A percentile compares a stretch with the other conserved stretches of the same genome.
Evolutionary conservation across 1,140 invertebrate genomes (phyloP).

Genomic region (Diuraphis noxia): DNA sequence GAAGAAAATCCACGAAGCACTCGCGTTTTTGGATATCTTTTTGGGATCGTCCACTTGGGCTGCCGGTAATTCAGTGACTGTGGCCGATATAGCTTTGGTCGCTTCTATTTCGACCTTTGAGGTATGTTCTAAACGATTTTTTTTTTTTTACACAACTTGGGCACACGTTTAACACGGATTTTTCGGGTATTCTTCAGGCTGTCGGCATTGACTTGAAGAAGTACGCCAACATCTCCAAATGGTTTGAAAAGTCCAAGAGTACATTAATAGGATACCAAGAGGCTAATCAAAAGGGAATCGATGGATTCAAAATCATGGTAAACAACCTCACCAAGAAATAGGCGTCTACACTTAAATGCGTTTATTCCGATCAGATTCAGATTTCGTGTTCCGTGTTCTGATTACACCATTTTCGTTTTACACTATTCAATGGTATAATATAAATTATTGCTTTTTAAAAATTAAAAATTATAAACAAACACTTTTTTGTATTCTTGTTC

Average conservation of each 20-base stretch:
- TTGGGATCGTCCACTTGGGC: slow-evolving; percentile 69
- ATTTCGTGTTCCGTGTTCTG: too few relatives aligned
- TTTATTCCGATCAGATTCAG: too few relatives aligned
- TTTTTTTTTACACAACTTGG: not conserved
- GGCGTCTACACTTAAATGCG: too few relatives aligned
- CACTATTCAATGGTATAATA: too few relatives aligned
- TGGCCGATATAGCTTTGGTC: slow-evolving; percentile 72
- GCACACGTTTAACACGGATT: not conserved
- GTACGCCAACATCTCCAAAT: slow-evolving; percentile 60
- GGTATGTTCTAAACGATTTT: slow-evolving; percentile 57
- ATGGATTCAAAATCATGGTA: slow-evolving; percentile 56
- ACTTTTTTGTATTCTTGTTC: too few relatives aligned
- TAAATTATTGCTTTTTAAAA: too few relatives aligned
- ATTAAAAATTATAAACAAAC: too few relatives aligned
- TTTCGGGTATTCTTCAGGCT: slow-evolving; percentile 57
- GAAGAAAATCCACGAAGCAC: slow-evolving; percentile 67
- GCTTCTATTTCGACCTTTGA: slow-evolving; percentile 70
- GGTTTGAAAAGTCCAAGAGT: slow-evolving; percentile 60
- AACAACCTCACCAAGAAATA: slow-evolving; percentile 55
- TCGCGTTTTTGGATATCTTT: slow-evolving; percentile 71
- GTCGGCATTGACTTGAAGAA: slow-evolving; percentile 59
- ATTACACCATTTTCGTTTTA: too few relatives aligned
- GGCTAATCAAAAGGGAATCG: slow-evolving; percentile 60
- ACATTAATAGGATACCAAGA: slow-evolving; percentile 57
- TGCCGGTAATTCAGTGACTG: slow-evolving; percentile 71